Base-by-base conservation (phyloP, 1,140 invertebrate genomes). In the Reticulitermes speratus region DNA sequence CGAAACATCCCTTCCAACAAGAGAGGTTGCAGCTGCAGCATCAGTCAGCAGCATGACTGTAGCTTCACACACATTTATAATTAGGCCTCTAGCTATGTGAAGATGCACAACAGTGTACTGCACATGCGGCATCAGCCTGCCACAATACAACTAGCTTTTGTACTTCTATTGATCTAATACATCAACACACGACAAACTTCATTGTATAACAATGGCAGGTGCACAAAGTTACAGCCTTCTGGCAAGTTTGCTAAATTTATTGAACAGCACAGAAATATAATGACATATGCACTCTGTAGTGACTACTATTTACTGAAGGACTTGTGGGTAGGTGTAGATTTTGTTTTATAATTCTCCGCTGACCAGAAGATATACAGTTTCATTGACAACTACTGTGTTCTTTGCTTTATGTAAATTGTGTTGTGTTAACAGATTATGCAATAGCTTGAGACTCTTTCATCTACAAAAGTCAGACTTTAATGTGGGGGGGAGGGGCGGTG, bases 131-230 rank as follows among this genome's bases (percentile, higher is more conserved):
- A 30, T 14, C 65, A 30, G 14, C 7, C 65, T 75, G n/a, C 65
- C 65, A 75, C 65, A 75, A 14, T 75, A 75, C 30, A 75, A 75
- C 65, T 75, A 75, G 8, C 8, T 75, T 65, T 75, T 75, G 25
- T 75, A 75, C 9, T n/a, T 75, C 65, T 75, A 75, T 75, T 30
- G n/a, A 75, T 14, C 65, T 75, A 75, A n/a, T 30, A 75, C 65
- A 75, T 30, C 25, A 75, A 30, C n/a, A 75, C 65, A 75, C 65
- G n/a, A 75, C n/a, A 75, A 75, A 11, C 65, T 75, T 75, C 65
- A 75, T 30, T 75, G 25, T 75, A 75, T 75, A 75, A 75, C n/a
- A 75, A 75, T 75, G 65, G n/a, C 65, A 75, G 65, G 65, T 75
- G 65, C 65, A 75, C n/a, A 75, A 30, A 75, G n/a, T 75, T 25